Evolutionary conservation across 2,797 vertebrate genomes (phyloP), one percentile per base, ranked within the genome.

Genomic region (Malurus leucopterus): DNA sequence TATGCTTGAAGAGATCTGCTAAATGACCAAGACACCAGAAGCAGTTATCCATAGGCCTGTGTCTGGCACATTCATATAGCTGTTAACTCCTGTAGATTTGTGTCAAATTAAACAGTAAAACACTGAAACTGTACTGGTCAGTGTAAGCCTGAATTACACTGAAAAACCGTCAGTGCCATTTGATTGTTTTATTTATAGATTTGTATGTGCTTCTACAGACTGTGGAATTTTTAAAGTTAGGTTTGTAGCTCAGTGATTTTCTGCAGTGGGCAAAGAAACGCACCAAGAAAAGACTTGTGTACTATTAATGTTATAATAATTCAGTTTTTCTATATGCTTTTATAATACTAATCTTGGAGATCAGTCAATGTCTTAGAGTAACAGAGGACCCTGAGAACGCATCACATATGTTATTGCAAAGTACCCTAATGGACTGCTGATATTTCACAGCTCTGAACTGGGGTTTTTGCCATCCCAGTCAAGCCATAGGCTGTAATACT

Each of bases 401-500:
- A 47, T 44, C 11, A 18, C 6, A 3, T 50, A 29, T 2, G 2
- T 46, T 84, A 75, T 12, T 88, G 55, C 63, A 79, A 46, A 89
- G 57, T 47, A 43, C 10, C 29, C 41, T 63, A 8, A 27, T 12
- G 44, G 49, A 11, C 55, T 79, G 55, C 29, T 4, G 13, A 0
- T 55, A n/a, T 9, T 79, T 81, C 44, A 13, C 67, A 72, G 27
- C 40, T 79, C 50, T 44, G 40, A 47, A 20, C 51, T 63, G 27
- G 1, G 5, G 7, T 17, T 71, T 80, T 65, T 85, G n/a, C 32
- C 15, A 4, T 62, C 40, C 8, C 38, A 0, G 0, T 70, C 47
- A 63, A 22, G 47, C 47, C 8, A 2, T 20, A 30, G 61, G 34
- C 61, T 84, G 12, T 34, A 11, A 71, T 76, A 40, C 63, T 86